Evolutionary conservation across 1,140 invertebrate genomes (phyloP).

Genomic region (Drosophila lacteicornis): DNA sequence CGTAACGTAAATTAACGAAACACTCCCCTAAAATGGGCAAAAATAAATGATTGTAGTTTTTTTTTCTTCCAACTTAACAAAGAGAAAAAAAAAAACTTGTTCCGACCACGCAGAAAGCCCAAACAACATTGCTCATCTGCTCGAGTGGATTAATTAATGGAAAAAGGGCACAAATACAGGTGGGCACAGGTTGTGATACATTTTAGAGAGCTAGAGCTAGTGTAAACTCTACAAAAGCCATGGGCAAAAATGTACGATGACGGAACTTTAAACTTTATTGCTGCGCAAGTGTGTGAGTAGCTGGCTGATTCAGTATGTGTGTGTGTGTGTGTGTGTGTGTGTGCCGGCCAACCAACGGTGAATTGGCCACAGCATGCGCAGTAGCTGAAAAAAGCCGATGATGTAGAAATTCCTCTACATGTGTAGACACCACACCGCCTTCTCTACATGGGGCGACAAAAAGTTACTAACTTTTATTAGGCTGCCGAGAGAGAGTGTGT

Average conservation of each 20-base stretch:
- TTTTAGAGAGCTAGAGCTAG: neutral
- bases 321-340: conserved; percentile 22
- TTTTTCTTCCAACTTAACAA: conserved; percentile 2
- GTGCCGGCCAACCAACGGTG: conserved; percentile 67
- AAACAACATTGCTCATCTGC: conserved; percentile 48
- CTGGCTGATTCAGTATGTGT: neutral
- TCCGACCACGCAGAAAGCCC: conserved; percentile 35
- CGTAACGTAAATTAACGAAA: conserved; percentile 42
- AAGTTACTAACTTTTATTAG: conserved; percentile 50
- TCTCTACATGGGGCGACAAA: conserved; percentile 23
- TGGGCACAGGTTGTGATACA: conserved; percentile 8
- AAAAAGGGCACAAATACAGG: conserved; percentile 21
- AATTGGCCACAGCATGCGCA: conserved; percentile 69
- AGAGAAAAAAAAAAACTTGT: conserved; percentile 30
- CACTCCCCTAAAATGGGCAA: conserved; percentile 36
- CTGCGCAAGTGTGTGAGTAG: conserved; percentile 9
- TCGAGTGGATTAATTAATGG: conserved; percentile 26
- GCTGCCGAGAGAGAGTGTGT: neutral
- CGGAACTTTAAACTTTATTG: conserved; percentile 63
- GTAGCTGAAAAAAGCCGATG: conserved; percentile 42
- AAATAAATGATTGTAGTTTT: conserved; percentile 25
- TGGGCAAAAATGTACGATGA: conserved; percentile 64
- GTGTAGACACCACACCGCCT: conserved; percentile 20
- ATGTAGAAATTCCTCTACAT: conserved; percentile 57
- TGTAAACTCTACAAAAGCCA: conserved; percentile 3